Evolutionary conservation across 2,113 vertebrate genomes (phyloP).

Genomic region (Hippoglossus stenolepis): DNA sequence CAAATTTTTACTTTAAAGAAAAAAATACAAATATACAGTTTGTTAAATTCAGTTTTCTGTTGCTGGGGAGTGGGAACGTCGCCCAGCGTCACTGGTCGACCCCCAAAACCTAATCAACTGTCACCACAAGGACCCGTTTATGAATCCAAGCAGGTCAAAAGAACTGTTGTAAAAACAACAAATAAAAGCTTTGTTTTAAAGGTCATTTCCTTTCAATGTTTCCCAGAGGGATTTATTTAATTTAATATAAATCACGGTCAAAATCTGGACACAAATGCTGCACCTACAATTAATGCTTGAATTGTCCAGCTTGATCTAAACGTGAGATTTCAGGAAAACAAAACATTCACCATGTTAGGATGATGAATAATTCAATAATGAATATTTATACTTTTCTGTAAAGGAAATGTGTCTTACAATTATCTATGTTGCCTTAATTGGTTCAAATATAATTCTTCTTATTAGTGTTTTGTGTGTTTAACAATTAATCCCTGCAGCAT

Average conservation of each 20-base stretch:
- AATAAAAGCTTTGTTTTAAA: neutral
- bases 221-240: neutral
- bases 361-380: neutral
- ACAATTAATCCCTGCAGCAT: no score
- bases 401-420: no score
- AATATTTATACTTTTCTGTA: neutral
- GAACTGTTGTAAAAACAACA: neutral
- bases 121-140: neutral
- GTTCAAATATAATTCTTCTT: no score
- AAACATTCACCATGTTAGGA: no score
- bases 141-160: neutral
- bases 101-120: neutral
- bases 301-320: no score
- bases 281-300: no score
- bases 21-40: neutral
- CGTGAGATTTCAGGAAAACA: no score
- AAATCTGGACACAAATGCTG: no score
- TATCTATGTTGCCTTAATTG: no score
- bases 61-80: neutral
- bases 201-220: no score
- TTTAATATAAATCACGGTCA: neutral
- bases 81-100: neutral
- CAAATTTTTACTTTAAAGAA: neutral
- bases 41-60: neutral
- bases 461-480: no score